These are phyloP conservation scores for Volucella inanis DNA, from an alignment of 2,888 invertebrate genomes.

Conservation along the genomic window DNA sequence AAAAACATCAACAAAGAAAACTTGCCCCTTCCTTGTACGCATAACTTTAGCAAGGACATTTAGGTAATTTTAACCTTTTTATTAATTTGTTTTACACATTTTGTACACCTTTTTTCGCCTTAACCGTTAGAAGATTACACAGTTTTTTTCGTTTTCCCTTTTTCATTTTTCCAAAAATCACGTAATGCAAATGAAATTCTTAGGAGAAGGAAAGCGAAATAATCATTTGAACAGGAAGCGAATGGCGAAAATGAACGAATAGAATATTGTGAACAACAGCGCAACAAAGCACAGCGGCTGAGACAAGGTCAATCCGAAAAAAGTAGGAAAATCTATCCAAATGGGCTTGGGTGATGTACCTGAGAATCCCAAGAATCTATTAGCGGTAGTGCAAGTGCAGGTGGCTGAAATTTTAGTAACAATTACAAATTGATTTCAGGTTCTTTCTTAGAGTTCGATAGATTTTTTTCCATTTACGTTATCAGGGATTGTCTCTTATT, in stretches of 20 bases:
- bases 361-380: constrained; percentile 8
- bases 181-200: constrained; percentile 72
- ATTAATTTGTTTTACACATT: constrained; percentile 1
- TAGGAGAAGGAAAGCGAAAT: constrained; percentile 30
- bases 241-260: too few species aligned
- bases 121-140: constrained; percentile 53
- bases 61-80: constrained; percentile 42
- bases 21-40: background rate
- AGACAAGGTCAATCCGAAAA: background rate
- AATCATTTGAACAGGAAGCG: background rate
- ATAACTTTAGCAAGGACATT: constrained; percentile 46
- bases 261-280: constrained; percentile 32
- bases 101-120: constrained; percentile 2
- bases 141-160: constrained; percentile 33
- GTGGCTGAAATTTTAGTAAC: constrained; percentile 54
- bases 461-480: constrained; percentile 22
- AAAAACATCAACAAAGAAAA: too few species aligned
- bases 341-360: background rate
- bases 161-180: constrained; percentile 70
- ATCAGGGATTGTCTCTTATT: constrained; percentile 28
- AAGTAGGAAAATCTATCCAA: too few species aligned
- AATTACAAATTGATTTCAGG: constrained; percentile 12
- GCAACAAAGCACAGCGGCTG: constrained; percentile 45
- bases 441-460: constrained; percentile 41
- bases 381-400: constrained; percentile 52